phyloP scores from a whole-genome alignment of 2,797 vertebrate species.

The Alauda arvensis region DNA sequence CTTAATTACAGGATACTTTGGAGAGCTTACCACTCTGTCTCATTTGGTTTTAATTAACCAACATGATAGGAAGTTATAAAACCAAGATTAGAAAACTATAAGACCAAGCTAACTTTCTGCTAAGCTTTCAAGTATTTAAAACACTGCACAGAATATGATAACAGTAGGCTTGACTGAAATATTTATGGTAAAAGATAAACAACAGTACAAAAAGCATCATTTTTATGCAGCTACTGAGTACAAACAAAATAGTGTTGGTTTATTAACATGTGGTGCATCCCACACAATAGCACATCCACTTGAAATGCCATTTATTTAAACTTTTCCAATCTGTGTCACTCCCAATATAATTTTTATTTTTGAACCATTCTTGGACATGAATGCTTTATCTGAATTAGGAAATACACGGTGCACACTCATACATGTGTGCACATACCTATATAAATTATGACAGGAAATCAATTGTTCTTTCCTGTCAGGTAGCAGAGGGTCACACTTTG shows the following conservation, averaged over 20 bases:
- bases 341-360: not conserved
- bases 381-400: not conserved
- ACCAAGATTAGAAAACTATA: not conserved
- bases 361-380: not conserved
- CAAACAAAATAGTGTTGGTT: not conserved
- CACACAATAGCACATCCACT: not conserved
- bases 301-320: not conserved
- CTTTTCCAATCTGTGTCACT: not conserved
- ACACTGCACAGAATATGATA: not conserved
- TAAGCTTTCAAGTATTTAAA: not conserved
- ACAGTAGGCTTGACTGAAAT: not conserved
- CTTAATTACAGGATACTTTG: not conserved
- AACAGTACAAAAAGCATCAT: not conserved
- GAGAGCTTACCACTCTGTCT: not conserved
- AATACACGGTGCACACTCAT: accelerated
- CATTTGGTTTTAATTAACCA: not conserved
- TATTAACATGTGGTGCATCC: not conserved
- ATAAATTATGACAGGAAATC: not conserved
- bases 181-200: not conserved
- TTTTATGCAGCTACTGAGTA: not conserved
- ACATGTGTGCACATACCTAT: not conserved
- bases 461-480: not conserved
- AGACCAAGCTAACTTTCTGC: not conserved
- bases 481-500: not conserved
- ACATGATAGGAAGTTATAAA: not conserved